A percentile compares a stretch with the other conserved stretches of the same genome.
phyloP scores from a whole-genome alignment of 2,888 invertebrate species.

The Microdon myrmicae region DNA sequence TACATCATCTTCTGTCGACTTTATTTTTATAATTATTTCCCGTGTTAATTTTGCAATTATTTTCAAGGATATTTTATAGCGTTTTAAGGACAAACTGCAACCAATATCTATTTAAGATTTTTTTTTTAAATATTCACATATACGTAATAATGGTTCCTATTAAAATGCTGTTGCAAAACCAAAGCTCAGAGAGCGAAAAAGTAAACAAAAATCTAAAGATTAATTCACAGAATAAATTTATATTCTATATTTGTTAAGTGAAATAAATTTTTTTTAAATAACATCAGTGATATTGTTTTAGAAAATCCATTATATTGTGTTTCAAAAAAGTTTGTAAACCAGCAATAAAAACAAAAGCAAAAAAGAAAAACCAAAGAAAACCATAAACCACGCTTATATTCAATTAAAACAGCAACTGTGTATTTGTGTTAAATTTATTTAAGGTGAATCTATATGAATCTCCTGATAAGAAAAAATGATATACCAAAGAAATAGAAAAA shows the following conservation, averaged over 20 bases:
- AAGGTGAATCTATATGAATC: constrained; percentile 23
- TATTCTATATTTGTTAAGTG: no score
- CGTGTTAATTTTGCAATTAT: constrained; percentile 17
- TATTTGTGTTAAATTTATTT: constrained; percentile 41
- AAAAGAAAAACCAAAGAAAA: constrained; percentile 31
- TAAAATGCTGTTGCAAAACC: constrained; percentile 59
- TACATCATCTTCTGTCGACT: no score
- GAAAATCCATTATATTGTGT: constrained; percentile 11
- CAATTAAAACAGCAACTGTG: constrained; percentile 23
- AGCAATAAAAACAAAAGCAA: constrained; percentile 53
- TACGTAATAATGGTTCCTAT: constrained; percentile 67
- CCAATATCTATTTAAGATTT: constrained; percentile 7
- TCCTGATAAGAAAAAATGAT: constrained; percentile 15
- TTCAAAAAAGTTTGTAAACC: no score
- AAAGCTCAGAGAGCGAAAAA: constrained; percentile 49
- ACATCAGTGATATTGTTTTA: constrained; percentile 49
- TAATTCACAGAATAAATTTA: constrained; percentile 27
- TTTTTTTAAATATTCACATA: constrained; percentile 53
- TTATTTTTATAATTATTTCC: constrained; percentile 15
- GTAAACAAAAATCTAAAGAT: constrained; percentile 26
- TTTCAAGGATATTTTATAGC: background rate
- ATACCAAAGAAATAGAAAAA: constrained; percentile 38
- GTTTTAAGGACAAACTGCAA: background rate
- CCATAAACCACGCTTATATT: constrained; percentile 13
- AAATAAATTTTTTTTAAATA: no score